Evolutionary conservation across 2,888 invertebrate genomes (phyloP).

Genomic region (Phyllotreta cruciferae): DNA sequence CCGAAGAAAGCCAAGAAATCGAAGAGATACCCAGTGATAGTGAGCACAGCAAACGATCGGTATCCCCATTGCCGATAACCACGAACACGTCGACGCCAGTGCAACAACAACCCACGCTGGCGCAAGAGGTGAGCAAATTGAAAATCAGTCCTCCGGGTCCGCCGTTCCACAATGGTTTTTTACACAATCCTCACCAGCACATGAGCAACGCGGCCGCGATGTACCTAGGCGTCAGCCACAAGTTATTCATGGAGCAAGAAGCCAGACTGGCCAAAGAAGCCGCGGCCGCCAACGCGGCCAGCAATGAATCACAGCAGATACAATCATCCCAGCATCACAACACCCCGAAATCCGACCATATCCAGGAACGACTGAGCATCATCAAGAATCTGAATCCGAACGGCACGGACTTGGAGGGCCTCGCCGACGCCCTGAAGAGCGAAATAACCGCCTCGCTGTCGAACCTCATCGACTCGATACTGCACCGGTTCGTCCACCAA

Average conservation of each 20-base stretch:
- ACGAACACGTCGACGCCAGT: constrained; percentile 60
- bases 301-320: constrained; percentile 64
- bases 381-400: constrained; percentile 72
- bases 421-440: constrained; percentile 90
- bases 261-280: constrained; percentile 74
- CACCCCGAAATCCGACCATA: constrained; percentile 68
- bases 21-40: constrained; percentile 77
- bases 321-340: constrained; percentile 60
- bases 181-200: constrained; percentile 60
- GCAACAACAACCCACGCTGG: constrained; percentile 49
- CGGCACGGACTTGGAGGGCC: constrained; percentile 82
- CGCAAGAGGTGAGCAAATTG: constrained; percentile 58
- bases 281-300: constrained; percentile 65
- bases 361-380: constrained; percentile 80
- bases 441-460: constrained; percentile 87
- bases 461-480: constrained; percentile 86
- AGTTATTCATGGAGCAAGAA: constrained; percentile 81
- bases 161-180: constrained; percentile 60
- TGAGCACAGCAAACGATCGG: constrained; percentile 65
- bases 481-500: constrained; percentile 85
- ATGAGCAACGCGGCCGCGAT: constrained; percentile 66
- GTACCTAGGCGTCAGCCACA: constrained; percentile 80
- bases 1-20: constrained; percentile 77
- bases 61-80: constrained; percentile 65
- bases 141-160: constrained; percentile 60